Base-by-base conservation (phyloP, 2,113 vertebrate genomes). In the Benthochromis sp. region DNA sequence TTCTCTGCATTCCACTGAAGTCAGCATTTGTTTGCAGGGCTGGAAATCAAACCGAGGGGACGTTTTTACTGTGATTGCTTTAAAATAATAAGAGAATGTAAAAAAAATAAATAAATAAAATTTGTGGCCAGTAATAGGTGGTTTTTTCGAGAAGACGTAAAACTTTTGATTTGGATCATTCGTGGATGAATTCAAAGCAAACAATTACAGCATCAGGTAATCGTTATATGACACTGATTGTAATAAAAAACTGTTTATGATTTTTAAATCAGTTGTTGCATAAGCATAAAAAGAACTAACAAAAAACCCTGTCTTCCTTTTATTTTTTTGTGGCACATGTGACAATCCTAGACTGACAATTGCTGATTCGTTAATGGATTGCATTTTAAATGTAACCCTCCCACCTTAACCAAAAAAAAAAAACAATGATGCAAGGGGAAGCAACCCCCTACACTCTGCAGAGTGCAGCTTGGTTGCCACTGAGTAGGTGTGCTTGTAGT, bases 361-460 rank as follows among this genome's bases (percentile, higher is more conserved):
- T 24, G 69, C 27, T 92, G 88, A 86, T 82, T 71, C 84, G 71
- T 93, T 79, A 91, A 90, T 90, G 83, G 85, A 86, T 93, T 84
- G 83, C 45, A 81, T 81, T 92, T 90, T 38, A 88, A 91, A 91
- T 55, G 29, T 84, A 86, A 82, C 61, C 86, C 52, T 84, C 82
- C 82, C 87, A 90, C 86, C 86, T 90, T 91, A 90, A 82, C 79
- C 50, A 55, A 87, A 59, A 83, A 87, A 50, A 43, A 24, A 82
- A 89, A 92, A 85, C 83, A 91, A 88, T 93, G 91, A 95, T 92
- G 92, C 92, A 93, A 93, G 86, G 86, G 54, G 89, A 84, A 81
- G 91, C 90, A 94, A 94, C 88, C 66, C 63, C 57, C 43, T 38
- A 10, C 90, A 79, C 66, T 82, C 78, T 69, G 84, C 84, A 17